Evolutionary conservation across 2,113 vertebrate species (phyloP), one percentile per base, ranked within the genome.

Genomic region (Naja naja): DNA sequence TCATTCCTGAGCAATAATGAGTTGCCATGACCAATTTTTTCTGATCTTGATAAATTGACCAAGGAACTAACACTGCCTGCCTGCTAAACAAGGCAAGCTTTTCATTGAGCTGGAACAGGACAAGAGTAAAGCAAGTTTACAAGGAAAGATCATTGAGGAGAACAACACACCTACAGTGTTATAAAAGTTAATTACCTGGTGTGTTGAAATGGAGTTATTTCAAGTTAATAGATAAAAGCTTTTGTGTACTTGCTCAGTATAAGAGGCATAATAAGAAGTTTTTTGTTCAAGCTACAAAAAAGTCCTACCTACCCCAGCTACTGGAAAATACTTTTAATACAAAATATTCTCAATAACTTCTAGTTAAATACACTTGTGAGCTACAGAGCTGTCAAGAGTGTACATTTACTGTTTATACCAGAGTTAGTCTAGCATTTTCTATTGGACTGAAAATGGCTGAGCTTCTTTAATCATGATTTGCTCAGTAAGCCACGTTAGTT

Each of bases 111-210:
- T 87, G 64, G 56, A 60, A 56, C 7, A 47, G 3, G 0, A 1
- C 45, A 89, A 93, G 27, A 56, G 27, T 87, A 23, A 47, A 93
- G 60, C 30, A 94, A 87, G 87, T 91, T 90, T 90, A 5, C 7
- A 89, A 12, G 47, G 22, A 81, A 81, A 43, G 52, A 43, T 89
- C 56, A 90, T 0, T 18, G 55, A 10, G 74, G 52, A n/a, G 25
- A 7, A 8, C 69, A 89, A 91, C 27, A 90, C n/a, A 85, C 74
- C 34, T 34, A 90, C 16, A 74, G 88, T 58, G 90, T 18, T 85
- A 23, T 5, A n/a, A 4, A 74, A 47, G 16, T 85, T 53, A 93
- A 55, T 91, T 88, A 22, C 1, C 45, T 5, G 47, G 30, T 20
- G 30, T 16, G 56, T 8, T 7, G 88, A 92, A 94, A 90, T 0